These are phyloP conservation scores for Platyrinchus mystaceus DNA, from an alignment of 2,797 vertebrate genomes.

Conservation along the genomic window DNA sequence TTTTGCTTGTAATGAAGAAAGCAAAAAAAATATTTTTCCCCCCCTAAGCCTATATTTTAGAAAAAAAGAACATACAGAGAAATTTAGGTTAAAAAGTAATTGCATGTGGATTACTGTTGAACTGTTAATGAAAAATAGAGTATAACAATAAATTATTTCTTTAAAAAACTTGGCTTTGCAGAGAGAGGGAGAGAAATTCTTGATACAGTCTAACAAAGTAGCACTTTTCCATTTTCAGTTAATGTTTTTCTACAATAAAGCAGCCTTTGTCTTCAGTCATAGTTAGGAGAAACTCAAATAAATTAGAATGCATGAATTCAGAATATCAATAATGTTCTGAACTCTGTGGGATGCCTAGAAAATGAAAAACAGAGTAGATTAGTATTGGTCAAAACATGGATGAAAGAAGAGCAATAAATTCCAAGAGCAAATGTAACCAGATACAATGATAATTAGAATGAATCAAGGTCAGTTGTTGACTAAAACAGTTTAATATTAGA, in stretches of 20 bases:
- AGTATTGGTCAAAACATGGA: not conserved
- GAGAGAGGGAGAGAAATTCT: not conserved
- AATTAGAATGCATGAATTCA: not conserved
- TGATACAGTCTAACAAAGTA: not conserved
- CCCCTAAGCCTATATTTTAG: not conserved
- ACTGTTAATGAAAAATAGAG: not conserved
- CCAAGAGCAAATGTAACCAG: not conserved
- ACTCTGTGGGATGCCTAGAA: not conserved
- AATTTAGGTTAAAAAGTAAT: not conserved
- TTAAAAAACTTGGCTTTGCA: not conserved
- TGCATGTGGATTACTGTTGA: not conserved
- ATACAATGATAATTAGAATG: not conserved
- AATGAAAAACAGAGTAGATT: not conserved
- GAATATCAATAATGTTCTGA: constrained; percentile 25
- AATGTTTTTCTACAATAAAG: not conserved
- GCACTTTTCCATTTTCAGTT: not conserved
- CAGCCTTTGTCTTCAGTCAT: not conserved
- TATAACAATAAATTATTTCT: not conserved
- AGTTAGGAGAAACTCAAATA: constrained; percentile 9
- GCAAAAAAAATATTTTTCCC: not conserved
- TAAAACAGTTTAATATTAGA: not conserved
- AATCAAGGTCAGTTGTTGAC: constrained; percentile 10
- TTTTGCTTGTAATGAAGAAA: not conserved
- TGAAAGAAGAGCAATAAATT: constrained; percentile 33
- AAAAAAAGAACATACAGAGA: not conserved